Evolutionary conservation across 37 sponge, comb jelly and placozoan genomes (phyloP), one percentile per base, ranked within the genome.

Genomic region (Haliclona indistincta): DNA sequence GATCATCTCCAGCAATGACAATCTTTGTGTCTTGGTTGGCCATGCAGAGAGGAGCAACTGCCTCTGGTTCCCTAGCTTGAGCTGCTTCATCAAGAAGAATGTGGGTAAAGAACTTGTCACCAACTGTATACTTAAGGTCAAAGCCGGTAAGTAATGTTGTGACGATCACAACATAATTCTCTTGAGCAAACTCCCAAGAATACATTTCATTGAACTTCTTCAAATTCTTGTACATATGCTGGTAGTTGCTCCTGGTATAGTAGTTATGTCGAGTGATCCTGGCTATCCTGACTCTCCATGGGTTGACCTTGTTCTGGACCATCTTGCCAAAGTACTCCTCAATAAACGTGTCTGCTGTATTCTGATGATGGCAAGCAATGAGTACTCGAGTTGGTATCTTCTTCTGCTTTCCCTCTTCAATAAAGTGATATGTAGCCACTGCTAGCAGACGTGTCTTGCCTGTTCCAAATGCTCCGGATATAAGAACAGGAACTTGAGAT

Each of bases 381-480:
- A 90, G 60, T 0, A 90, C 74, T 17, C 81, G 53, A 11, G 40
- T 62, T 5, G 66, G 67, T 3, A 6, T 29, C 0, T 41, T 34
- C 28, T 25, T 64, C 19, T 38, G 60, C 13, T 41, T 34, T 19
- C 52, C 26, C 36, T 66, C 32, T 63, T 49, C 36, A 15, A 90
- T 38, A 5, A 90, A 55, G 7, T 84, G 56, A 40, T 81, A 77
- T 43, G 86, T 74, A 47, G 91, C 91, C 22, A 69, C 20, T n/a
- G 91, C 86, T 35, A 90, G 63, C 11, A 90, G 2, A 1, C 86
- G 54, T 20, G 84, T 83, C 43, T 83, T 82, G 63, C 90, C 86
- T 25, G 91, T 83, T n/a, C 91, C 91, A 84, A 90, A 90, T 26
- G 91, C 78, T 25, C 91, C 91, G 60, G 82, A 58, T 7, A 90